Evolutionary conservation across 2,113 vertebrate species (phyloP).

Genomic region (Psilopsiagon aymara): DNA sequence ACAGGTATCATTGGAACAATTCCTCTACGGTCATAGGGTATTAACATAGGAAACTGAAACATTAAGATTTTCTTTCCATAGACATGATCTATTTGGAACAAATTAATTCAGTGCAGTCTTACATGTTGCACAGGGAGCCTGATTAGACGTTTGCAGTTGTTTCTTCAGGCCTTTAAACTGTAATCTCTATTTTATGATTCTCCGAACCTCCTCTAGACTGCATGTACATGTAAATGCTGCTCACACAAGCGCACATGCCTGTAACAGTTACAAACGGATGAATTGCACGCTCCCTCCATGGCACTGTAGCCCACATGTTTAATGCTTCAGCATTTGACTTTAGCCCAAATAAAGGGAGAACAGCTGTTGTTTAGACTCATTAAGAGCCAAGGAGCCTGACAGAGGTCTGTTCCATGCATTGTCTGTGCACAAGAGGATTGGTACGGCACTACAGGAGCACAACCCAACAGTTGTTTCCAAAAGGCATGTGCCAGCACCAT

Average conservation of each 20-base stretch:
- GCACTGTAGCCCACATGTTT: slow-evolving; percentile 47
- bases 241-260: neutral
- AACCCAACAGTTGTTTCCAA: slow-evolving; percentile 13
- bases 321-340: slow-evolving; percentile 33
- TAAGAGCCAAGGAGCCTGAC: slow-evolving; percentile 51
- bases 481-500: neutral
- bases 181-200: neutral
- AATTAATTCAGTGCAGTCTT: neutral
- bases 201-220: neutral
- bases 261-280: neutral
- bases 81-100: neutral
- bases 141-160: neutral
- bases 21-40: neutral
- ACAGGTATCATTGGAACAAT: neutral
- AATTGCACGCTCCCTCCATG: neutral
- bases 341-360: slow-evolving; percentile 43
- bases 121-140: neutral
- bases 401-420: neutral
- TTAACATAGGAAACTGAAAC: neutral
- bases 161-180: neutral
- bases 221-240: neutral
- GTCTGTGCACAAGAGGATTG: neutral
- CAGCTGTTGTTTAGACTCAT: slow-evolving; percentile 55
- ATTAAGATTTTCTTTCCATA: neutral
- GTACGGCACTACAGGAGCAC: neutral